These are phyloP conservation scores for Peromyscus aztecus DNA, from an alignment of 2,797 vertebrate species.

Conservation along the genomic window DNA sequence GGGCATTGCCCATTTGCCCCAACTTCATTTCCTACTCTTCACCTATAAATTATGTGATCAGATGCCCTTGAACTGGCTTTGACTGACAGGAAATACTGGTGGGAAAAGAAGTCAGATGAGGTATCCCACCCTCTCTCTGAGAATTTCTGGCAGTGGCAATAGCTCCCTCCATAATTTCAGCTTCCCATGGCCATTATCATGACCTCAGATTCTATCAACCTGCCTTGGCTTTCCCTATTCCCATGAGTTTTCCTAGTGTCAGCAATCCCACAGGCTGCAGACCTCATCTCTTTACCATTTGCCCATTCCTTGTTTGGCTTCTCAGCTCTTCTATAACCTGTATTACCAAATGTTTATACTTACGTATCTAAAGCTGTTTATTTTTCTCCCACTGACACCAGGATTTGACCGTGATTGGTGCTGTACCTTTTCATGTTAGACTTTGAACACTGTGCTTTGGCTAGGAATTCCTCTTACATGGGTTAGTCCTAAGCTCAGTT, in stretches of 20 bases:
- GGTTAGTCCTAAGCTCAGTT: background rate
- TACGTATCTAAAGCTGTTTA: background rate
- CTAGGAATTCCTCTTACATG: background rate
- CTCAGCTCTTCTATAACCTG: background rate
- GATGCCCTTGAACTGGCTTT: constrained; percentile 2
- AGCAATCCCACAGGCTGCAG: background rate
- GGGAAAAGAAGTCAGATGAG: background rate
- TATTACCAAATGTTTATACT: background rate
- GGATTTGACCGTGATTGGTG: background rate
- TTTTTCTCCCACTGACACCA: background rate
- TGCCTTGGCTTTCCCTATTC: constrained; percentile 10
- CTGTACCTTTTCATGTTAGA: background rate
- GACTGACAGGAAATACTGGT: constrained; percentile 17
- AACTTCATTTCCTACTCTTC: background rate
- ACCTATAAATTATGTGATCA: background rate
- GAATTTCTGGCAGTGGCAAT: background rate
- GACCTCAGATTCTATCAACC: background rate
- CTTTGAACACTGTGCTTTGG: background rate
- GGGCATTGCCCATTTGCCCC: background rate
- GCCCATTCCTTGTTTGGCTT: background rate
- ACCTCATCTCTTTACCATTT: background rate
- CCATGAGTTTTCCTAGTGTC: background rate
- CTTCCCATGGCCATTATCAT: background rate
- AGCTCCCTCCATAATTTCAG: constrained; percentile 26
- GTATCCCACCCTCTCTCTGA: background rate